phyloP scores from a whole-genome alignment of 2,888 invertebrate genomes.

The Drosophila engyochracea region DNA sequence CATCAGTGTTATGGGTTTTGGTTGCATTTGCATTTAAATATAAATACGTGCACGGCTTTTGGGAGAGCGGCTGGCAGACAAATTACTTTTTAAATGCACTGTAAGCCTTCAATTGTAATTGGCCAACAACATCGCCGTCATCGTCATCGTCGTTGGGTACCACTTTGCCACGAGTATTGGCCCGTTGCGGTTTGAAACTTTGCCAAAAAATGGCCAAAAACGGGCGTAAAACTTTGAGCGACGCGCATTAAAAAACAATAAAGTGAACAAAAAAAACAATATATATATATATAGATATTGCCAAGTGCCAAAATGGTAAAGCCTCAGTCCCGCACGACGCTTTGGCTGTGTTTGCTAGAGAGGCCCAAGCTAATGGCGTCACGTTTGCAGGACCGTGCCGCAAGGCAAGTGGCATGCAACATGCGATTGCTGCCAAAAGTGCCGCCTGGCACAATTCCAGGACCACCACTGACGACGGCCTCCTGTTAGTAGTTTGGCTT shows the following conservation, averaged over 20 bases:
- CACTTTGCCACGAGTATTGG: slow-evolving; percentile 24
- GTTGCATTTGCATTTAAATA: slow-evolving; percentile 82
- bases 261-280: slow-evolving; percentile 41
- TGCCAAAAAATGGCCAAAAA: slow-evolving; percentile 63
- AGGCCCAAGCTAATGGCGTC: slow-evolving; percentile 82
- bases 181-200: slow-evolving; percentile 69
- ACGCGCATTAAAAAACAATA: slow-evolving; percentile 78
- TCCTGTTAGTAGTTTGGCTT: slow-evolving; percentile 76
- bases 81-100: slow-evolving; percentile 85
- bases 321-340: slow-evolving; percentile 22
- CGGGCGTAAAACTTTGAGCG: slow-evolving; percentile 58
- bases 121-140: slow-evolving; percentile 51
- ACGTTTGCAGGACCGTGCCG: slow-evolving; percentile 76
- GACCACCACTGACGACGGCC: slow-evolving; percentile 47
- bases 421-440: slow-evolving; percentile 84
- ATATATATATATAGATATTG: slow-evolving; percentile 42
- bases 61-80: slow-evolving; percentile 80
- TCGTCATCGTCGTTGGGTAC: slow-evolving; percentile 24
- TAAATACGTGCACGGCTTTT: slow-evolving; percentile 83
- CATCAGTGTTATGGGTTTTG: slow-evolving; percentile 10
- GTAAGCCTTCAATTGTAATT: slow-evolving; percentile 81
- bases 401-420: slow-evolving; percentile 83
- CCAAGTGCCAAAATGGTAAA: slow-evolving; percentile 60
- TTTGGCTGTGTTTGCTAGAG: slow-evolving; percentile 13
- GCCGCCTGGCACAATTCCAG: slow-evolving; percentile 81